phyloP scores from a whole-genome alignment of 1,140 invertebrate species.

The Semibalanus balanoides region DNA sequence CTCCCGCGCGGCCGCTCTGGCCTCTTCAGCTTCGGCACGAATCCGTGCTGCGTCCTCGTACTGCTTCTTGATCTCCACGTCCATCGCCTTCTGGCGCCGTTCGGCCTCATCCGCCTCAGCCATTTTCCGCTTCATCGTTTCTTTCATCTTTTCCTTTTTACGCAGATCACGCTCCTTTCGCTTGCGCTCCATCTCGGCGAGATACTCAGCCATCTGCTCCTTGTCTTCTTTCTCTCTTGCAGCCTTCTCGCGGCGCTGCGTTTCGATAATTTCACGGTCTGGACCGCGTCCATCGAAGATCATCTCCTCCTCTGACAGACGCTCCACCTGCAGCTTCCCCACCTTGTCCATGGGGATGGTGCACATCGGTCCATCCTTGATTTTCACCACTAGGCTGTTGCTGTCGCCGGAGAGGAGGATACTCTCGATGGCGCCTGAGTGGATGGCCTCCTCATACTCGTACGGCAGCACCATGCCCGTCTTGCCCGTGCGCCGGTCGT shows the following conservation, averaged over 20 bases:
- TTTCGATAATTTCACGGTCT: neutral
- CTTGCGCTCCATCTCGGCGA: neutral
- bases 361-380: constrained; percentile 1
- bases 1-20: neutral
- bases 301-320: neutral
- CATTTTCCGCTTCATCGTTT: constrained; percentile 1
- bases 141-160: constrained; percentile 4
- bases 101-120: constrained; percentile 2
- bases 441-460: neutral
- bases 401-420: neutral
- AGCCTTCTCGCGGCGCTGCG: neutral
- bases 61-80: neutral
- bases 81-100: neutral
- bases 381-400: neutral
- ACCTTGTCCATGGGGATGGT: constrained; percentile 1
- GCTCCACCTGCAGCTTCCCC: neutral
- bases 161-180: neutral
- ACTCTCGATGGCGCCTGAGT: neutral
- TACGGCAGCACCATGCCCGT: neutral
- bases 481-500: neutral
- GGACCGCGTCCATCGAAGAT: neutral
- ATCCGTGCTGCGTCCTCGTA: neutral
- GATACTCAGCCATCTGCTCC: neutral
- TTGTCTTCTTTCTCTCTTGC: neutral
- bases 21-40: neutral